Conservation (phyloP, 2,888 invertebrate species). For the Drosophila diplacantha region DNA sequence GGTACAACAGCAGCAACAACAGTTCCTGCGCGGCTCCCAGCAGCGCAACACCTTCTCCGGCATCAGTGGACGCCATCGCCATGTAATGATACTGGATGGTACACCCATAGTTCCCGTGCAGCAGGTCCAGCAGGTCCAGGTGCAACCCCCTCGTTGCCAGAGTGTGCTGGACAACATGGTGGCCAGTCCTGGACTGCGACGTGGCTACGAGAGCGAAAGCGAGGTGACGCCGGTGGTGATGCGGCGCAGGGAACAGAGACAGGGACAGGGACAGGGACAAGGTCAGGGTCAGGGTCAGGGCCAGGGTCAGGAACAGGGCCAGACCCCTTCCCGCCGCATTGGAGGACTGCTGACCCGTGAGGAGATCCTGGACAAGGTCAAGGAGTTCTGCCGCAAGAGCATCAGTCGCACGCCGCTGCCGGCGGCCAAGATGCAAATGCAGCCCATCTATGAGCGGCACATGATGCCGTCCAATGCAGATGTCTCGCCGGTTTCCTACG, state of each 20-base stretch:
- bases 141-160: slow-evolving; percentile 71
- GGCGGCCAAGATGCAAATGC: slow-evolving; percentile 46
- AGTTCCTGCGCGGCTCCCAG: slow-evolving; percentile 72
- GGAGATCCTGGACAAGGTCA: slow-evolving; percentile 76
- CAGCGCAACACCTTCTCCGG: slow-evolving; percentile 76
- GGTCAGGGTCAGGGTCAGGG: slow-evolving; percentile 3
- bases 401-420: slow-evolving; percentile 71
- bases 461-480: slow-evolving; percentile 51
- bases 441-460: slow-evolving; percentile 58
- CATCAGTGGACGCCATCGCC: slow-evolving; percentile 65
- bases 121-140: slow-evolving; percentile 22
- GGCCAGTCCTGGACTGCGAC: slow-evolving; percentile 32
- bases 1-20: slow-evolving; percentile 18
- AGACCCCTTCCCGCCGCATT: slow-evolving; percentile 51
- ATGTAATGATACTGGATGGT: slow-evolving; percentile 69
- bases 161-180: slow-evolving; percentile 75
- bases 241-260: slow-evolving; percentile 35
- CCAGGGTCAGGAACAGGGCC: not conserved
- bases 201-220: slow-evolving; percentile 69
- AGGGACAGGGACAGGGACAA: slow-evolving; percentile 4
- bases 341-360: slow-evolving; percentile 73
- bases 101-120: slow-evolving; percentile 29
- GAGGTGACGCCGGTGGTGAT: slow-evolving; percentile 66
- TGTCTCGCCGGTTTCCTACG: slow-evolving; percentile 76
- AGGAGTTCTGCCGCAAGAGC: slow-evolving; percentile 77